Base-by-base conservation (phyloP, 2,113 vertebrate species). In the Clarias macrocephalus region DNA sequence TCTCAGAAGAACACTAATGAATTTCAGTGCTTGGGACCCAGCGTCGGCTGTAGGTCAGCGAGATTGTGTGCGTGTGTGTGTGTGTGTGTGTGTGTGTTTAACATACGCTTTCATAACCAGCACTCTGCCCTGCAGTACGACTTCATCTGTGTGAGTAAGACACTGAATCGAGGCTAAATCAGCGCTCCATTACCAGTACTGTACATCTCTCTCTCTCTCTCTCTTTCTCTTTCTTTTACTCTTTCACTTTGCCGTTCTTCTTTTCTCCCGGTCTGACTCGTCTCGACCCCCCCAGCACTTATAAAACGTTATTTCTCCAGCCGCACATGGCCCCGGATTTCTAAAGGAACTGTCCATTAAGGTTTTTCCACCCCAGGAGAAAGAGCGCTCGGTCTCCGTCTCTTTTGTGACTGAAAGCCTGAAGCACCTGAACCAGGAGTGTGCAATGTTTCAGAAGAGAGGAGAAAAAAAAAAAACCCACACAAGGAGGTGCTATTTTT, bases 381-480 rank as follows among this genome's bases (percentile, higher is more conserved):
- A 81, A 56, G 21, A 21, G 37, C 16, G 56, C 33, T n/a, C 60
- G 19, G 48, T 70, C 76, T 60, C 62, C 4, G 16, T 66, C 72
- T 59, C 80, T 87, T 80, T 33, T 80, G 57, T 56, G 75, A 54
- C 76, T 62, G 73, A 70, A 76, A 23, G 68, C 87, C 86, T 88
- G 60, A 57, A 82, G 62, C 62, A 72, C 9, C 82, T 65, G 62
- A 91, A 91, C 86, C 84, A 89, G 85, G 56, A 90, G 80, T 85
- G 56, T 85, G 80, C 84, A 88, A 89, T 88, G 89, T 88, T 87
- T 85, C 42, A 33, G 56, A 37, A 87, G 16, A 72, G 21, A 85
- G 16, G 63, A 15, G 57, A 3, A 42, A 21, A 63, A 42, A 77
- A 37, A 37, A 37, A 15, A 65, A 37, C 37, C 85, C n/a, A 81